These are phyloP conservation scores for Heteronetta atricapilla DNA, from an alignment of 2,113 vertebrate genomes.

Conservation along the genomic window DNA sequence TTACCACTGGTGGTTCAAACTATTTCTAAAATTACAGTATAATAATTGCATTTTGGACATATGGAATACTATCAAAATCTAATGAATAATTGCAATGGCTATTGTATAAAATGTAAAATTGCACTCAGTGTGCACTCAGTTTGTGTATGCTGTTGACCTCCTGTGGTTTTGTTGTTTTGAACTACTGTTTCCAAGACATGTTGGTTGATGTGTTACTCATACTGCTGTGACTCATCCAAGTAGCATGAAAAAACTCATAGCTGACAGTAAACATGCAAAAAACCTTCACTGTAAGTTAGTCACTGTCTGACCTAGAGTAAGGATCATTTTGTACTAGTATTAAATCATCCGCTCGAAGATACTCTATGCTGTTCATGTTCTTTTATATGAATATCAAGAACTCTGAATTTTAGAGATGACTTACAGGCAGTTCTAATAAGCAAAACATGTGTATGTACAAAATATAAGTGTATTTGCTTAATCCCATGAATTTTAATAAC, in stretches of 20 bases:
- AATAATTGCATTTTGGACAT: background rate
- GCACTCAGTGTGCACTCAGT: background rate
- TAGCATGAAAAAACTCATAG: slow-evolving; percentile 39
- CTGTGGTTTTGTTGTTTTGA: slow-evolving; percentile 57
- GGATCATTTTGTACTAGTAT: background rate
- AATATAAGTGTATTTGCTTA: background rate
- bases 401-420: background rate
- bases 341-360: background rate
- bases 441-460: background rate
- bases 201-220: slow-evolving; percentile 48
- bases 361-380: background rate
- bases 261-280: slow-evolving; percentile 53
- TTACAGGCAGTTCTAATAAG: background rate
- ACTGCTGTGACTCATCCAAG: slow-evolving; percentile 58
- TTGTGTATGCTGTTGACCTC: slow-evolving; percentile 42
- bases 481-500: background rate
- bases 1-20: background rate
- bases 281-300: background rate
- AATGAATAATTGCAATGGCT: background rate
- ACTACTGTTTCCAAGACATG: slow-evolving; percentile 59
- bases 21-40: background rate
- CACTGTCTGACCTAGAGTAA: background rate
- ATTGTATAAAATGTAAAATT: background rate
- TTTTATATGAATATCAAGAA: background rate
- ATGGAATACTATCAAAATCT: background rate